These are phyloP conservation scores for Lates japonicus DNA, from an alignment of 2,797 vertebrate genomes.

Conservation along the genomic window DNA sequence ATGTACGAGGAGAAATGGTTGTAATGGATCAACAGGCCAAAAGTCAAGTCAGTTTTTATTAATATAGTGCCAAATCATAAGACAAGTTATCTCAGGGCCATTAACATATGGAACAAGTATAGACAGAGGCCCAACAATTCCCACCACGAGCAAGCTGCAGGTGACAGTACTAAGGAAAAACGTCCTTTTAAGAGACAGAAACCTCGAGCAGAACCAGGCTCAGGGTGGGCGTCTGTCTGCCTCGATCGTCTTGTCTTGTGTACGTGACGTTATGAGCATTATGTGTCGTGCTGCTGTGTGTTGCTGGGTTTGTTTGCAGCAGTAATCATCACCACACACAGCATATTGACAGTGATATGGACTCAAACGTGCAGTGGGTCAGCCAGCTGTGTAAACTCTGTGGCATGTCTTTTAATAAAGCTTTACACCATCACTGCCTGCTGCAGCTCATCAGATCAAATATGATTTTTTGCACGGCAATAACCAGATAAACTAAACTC, in stretches of 20 bases:
- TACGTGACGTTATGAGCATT: background rate
- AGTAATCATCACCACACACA: background rate
- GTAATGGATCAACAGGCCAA: too few species aligned
- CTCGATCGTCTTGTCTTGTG: background rate
- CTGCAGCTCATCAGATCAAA: slow-evolving; percentile 6
- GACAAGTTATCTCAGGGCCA: too few species aligned
- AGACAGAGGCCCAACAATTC: too few species aligned
- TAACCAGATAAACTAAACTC: slow-evolving; percentile 7
- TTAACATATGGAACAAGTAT: too few species aligned
- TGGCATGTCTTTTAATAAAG: slow-evolving; percentile 19
- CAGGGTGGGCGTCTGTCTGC: too few species aligned
- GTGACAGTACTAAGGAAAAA: too few species aligned
- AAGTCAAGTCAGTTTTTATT: too few species aligned
- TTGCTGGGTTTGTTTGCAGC: slow-evolving; percentile 13
- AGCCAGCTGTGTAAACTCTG: slow-evolving; percentile 54
- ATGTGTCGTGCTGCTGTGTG: background rate
- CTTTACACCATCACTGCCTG: background rate
- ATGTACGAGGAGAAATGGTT: too few species aligned
- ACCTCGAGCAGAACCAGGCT: too few species aligned
- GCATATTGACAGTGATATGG: slow-evolving; percentile 9
- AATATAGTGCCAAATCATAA: too few species aligned
- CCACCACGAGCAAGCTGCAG: too few species aligned
- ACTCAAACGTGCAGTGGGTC: background rate
- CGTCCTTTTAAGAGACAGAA: too few species aligned
- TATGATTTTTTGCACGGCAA: background rate